phyloP scores from a whole-genome alignment of 2,888 invertebrate species.

The Physocephala rufipes region DNA sequence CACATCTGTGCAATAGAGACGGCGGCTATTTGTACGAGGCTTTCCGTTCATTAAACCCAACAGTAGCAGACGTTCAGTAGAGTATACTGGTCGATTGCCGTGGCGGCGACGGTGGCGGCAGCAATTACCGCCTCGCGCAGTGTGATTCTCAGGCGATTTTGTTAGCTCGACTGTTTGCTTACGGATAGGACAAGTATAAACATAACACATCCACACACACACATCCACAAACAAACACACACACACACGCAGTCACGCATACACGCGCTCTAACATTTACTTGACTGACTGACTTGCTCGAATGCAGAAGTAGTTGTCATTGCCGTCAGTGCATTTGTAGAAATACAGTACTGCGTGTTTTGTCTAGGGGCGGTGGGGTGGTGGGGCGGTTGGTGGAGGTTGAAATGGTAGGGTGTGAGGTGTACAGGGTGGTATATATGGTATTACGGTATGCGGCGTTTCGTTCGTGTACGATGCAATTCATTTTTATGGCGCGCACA shows the following conservation, averaged over 20 bases:
- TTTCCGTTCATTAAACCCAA: slow-evolving; percentile 63
- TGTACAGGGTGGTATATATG: no score
- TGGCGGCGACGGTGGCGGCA: slow-evolving; percentile 25
- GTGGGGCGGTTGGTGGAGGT: no score
- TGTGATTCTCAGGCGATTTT: slow-evolving; percentile 26
- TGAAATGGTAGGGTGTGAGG: no score
- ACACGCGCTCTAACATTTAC: no score
- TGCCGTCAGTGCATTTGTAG: background rate
- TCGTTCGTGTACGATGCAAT: slow-evolving; percentile 14
- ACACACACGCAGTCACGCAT: background rate
- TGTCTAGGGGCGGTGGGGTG: no score
- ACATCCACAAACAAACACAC: no score
- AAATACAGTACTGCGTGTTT: no score
- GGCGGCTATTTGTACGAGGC: slow-evolving; percentile 59
- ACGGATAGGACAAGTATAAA: background rate
- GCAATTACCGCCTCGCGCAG: slow-evolving; percentile 26
- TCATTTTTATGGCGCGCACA: slow-evolving; percentile 30
- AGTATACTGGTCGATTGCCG: no score
- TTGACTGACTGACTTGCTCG: background rate
- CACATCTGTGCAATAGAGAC: slow-evolving; percentile 30
- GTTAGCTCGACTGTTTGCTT: slow-evolving; percentile 1
- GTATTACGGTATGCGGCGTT: no score
- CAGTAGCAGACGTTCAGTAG: slow-evolving; percentile 45
- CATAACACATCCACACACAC: no score
- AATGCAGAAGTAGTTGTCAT: background rate